Base-by-base conservation (phyloP, 1,140 invertebrate genomes). In the Cryptotermes secundus region DNA sequence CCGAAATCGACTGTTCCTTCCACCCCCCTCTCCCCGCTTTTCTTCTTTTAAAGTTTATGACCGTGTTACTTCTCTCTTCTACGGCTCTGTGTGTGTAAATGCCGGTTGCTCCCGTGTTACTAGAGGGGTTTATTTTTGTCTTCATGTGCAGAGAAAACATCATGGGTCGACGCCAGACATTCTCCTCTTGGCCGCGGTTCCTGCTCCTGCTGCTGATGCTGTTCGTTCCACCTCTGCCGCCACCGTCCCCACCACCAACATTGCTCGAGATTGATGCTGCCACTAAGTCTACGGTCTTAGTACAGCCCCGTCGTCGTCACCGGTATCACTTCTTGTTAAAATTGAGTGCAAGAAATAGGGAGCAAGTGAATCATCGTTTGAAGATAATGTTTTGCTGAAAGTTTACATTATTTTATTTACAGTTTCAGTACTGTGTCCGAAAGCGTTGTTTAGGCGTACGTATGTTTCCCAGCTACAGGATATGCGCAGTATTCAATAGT, bases 131-230 rank as follows among this genome's bases (percentile, higher is more conserved):
- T 72, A 72, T 72, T 72, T 72, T 26, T 72, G 59, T 72, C 59
- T n/a, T 72, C 26, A 72, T 72, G 59, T 72, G 59, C 16, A 72
- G 59, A 72, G 59, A 72, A 72, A 72, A n/a, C 59, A 72, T 72
- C 59, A 72, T 72, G 59, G 59, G 59, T 72, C 59, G 59, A 72
- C 59, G 59, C 59, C 59, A 72, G 59, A 72, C 59, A 72, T 72
- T 72, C 59, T 72, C 59, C 59, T 72, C 59, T 72, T 72, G 59
- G 59, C 59, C 59, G 26, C 59, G 59, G 59, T 26, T 31, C 26
- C 59, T 72, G 59, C 59, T 31, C 26, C 59, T 72, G 59, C 10
- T 72, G 59, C 59, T 72, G n/a, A 72, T 72, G 59, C 59, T 72
- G 59, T 72, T 72, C 6, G 59, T 72, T 72, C 59, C 59, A 72